Evolutionary conservation across 2,113 vertebrate species (phyloP).

Genomic region (Proterorhinus semilunaris): DNA sequence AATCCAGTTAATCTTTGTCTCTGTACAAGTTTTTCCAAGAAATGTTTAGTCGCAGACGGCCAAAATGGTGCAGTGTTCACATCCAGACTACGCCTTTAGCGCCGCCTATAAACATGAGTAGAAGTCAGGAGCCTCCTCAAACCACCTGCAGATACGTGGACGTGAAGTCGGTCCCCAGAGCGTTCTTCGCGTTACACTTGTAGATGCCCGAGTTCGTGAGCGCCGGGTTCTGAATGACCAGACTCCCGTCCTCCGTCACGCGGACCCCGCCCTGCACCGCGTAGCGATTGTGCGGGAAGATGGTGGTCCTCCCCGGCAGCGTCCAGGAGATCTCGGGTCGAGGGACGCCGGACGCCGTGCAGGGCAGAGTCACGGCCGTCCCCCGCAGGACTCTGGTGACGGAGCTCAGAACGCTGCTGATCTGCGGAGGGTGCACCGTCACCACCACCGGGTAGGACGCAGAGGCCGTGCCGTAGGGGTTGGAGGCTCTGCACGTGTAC

Average conservation of each 20-base stretch:
- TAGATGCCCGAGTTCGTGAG: conserved; percentile 82
- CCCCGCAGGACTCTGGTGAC: conserved; percentile 70
- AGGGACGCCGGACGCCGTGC: conserved; percentile 71
- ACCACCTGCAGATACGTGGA: conserved; percentile 79
- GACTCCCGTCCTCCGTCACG: conserved; percentile 75
- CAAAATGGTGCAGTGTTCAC: too few relatives aligned
- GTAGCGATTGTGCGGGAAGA: conserved; percentile 72
- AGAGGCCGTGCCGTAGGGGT: conserved; percentile 72
- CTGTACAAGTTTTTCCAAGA: too few relatives aligned
- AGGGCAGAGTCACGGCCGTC: conserved; percentile 67
- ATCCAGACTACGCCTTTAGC: background rate
- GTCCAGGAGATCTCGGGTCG: conserved; percentile 82
- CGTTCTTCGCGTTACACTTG: conserved; percentile 80
- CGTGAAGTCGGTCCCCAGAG: conserved; percentile 79
- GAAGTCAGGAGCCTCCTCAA: conserved; percentile 36
- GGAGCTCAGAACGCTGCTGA: conserved; percentile 68
- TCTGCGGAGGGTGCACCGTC: conserved; percentile 74
- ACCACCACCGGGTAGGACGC: conserved; percentile 76
- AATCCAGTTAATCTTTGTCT: too few relatives aligned
- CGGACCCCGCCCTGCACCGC: conserved; percentile 70
- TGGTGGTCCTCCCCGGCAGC: conserved; percentile 77
- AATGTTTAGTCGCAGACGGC: too few relatives aligned
- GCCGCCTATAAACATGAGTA: background rate
- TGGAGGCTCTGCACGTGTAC: conserved; percentile 75
- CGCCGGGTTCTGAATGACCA: conserved; percentile 74